A percentile compares a stretch with the other conserved stretches of the same genome.
Conservation (phyloP, 2,888 invertebrate genomes). For the Dynastes hyllus region DNA sequence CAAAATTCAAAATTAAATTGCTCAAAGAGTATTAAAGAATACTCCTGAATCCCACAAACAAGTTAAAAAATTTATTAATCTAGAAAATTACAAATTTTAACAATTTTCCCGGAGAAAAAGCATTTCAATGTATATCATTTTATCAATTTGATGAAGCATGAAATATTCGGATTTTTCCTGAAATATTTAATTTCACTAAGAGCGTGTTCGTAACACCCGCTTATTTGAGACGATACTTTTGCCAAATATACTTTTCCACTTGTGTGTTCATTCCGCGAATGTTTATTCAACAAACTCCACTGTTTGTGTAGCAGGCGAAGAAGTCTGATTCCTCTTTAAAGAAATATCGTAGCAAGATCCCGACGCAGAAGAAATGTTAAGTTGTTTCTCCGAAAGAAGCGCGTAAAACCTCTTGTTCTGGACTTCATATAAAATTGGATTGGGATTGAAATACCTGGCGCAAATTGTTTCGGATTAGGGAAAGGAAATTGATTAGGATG, state of each 20-base stretch:
- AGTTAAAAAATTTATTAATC: too few species aligned
- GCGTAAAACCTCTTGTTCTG: constrained; percentile 1
- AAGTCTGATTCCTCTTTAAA: constrained; percentile 18
- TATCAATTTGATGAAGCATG: too few species aligned
- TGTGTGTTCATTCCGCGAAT: constrained; percentile 4
- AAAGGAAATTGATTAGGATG: neutral
- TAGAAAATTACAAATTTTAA: too few species aligned
- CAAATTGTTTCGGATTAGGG: constrained; percentile 14
- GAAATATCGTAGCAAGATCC: constrained; percentile 12
- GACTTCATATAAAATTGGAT: neutral
- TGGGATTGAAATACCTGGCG: constrained; percentile 10
- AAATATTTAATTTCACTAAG: too few species aligned
- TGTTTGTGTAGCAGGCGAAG: constrained; percentile 18
- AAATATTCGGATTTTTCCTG: too few species aligned
- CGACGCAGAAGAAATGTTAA: constrained; percentile 10
- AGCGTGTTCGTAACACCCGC: neutral
- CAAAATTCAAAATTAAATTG: too few species aligned
- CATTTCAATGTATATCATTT: too few species aligned
- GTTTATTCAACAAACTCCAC: neutral
- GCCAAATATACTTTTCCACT: neutral
- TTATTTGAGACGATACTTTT: neutral
- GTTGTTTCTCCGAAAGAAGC: neutral
- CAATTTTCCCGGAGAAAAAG: too few species aligned
- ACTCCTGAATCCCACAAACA: too few species aligned
- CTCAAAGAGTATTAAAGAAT: too few species aligned